Base-by-base conservation (phyloP, 2,888 invertebrate genomes). In the Hanleya hanleyi region DNA sequence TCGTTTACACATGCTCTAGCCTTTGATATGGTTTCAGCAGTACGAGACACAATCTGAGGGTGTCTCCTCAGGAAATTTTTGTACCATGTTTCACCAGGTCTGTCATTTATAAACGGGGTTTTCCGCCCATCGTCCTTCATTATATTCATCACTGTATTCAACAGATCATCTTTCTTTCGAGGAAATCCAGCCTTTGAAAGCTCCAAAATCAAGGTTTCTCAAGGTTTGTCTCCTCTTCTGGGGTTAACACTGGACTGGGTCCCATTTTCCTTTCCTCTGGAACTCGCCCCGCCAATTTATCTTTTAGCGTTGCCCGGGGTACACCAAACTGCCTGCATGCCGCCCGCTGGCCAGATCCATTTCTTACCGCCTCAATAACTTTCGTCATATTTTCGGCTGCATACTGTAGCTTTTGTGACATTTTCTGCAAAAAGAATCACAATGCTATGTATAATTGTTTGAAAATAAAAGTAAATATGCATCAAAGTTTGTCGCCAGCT, bases 31-130 rank as follows among this genome's bases (percentile, higher is more conserved):
- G 32, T 64, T 65, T 68, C 64, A 35, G 68, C 38, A 5, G 22
- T 41, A 1, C 74, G 33, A 26, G 41, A 47, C 15, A 35, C 15
- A 1, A 71, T 22, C 1, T 62, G 35, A n/a, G 74, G 67, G 49
- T 70, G 64, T 9, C 71, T 29, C 15, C 38, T 26, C 35, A 50
- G 64, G 49, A 76, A 74, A 6, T 22, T 67, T 22, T 67, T 70
- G 41, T 61, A 76, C 76, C 73, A 76, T 29, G 69, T 67, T 33
- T 70, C 50, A 9, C 73, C 73, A 15, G 76, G 73, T 29, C 47
- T 62, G 68, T 73, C 70, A 38, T 73, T 38, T 38, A 57, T 67
- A 57, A 76, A 76, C 15, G 71, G 70, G 18, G 61, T 73, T 37
- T 61, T 37, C 3, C 71, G n/a, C 4, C 67, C 38, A 51, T 73